Evolutionary conservation across 2,888 invertebrate genomes (phyloP), one percentile per base, ranked within the genome.

Genomic region (Zygothrica quintamaculata): DNA sequence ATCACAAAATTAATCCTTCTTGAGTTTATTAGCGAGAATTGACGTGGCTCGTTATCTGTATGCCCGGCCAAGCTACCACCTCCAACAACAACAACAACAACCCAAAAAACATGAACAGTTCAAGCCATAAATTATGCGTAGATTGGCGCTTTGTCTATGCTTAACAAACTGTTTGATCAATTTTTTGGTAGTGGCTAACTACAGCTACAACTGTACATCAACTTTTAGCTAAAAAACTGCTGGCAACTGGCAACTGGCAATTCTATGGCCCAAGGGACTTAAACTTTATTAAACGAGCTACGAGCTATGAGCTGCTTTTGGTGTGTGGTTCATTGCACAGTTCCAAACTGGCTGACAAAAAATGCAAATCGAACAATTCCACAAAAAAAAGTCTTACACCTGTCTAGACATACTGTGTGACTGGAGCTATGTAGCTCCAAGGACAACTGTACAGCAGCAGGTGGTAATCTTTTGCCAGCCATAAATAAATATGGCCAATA

Each of bases 1-100:
- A 89, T 89, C 89, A 90, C 79, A 78, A 82, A 88, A 88, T 84
- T 89, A 90, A 89, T 90, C 89, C 89, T 88, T 89, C 81, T 84
- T 84, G 79, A 88, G 89, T 88, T 89, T 89, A 89, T 89, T 89
- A 89, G 87, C 88, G 77, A 57, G 75, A 85, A 88, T 87, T 88
- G 86, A 87, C 86, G 80, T 73, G 59, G 56, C 84, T 84, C 76
- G 74, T 87, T 87, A 87, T 85, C 86, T 80, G 55, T 52, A 18
- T 16, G 44, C 42, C 55, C 33, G 47, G 53, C 36, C 58, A 13
- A 56, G 46, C 57, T 22, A 12, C 29, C 36, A 31, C 44, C 18
- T 13, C 39, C 46, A 16, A 18, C 5, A n/a, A n/a, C n/a, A n/a
- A n/a, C n/a, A n/a, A n/a, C 31, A 7, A 25, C 37, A 7, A 7